These are phyloP conservation scores for Jordanella pulchra DNA, from an alignment of 2,797 vertebrate genomes.

Conservation along the genomic window DNA sequence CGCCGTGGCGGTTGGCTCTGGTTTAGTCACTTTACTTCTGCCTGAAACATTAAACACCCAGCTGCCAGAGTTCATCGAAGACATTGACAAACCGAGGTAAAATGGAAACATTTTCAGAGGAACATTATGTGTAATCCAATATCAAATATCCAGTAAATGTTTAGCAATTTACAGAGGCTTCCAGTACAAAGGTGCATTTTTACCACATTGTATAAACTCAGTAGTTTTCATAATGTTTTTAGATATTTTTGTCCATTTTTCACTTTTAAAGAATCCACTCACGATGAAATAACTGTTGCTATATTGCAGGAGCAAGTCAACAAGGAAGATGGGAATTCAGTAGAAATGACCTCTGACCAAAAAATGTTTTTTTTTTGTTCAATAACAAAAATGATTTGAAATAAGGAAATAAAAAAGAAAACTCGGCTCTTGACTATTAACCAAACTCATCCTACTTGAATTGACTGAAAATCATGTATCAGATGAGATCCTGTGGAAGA, in stretches of 20 bases:
- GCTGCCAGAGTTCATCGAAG: conserved; percentile 87
- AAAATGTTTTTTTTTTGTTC: background rate
- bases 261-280: background rate
- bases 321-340: conserved; percentile 15
- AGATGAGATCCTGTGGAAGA: background rate
- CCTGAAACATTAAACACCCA: conserved; percentile 80
- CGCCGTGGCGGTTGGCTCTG: conserved; percentile 72
- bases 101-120: background rate
- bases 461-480: background rate
- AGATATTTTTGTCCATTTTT: background rate
- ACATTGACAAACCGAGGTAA: conserved; percentile 80
- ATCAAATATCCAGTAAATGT: conserved; percentile 25
- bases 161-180: conserved; percentile 4
- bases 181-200: background rate
- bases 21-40: conserved; percentile 79
- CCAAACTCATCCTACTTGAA: background rate
- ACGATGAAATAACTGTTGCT: conserved; percentile 19
- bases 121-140: conserved; percentile 17
- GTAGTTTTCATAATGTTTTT: background rate
- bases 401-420: background rate
- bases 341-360: background rate
- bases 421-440: background rate
- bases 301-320: conserved; percentile 36
- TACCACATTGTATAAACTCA: background rate
- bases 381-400: background rate